These are phyloP conservation scores for Ptychochromis oligacanthus DNA, from an alignment of 2,113 vertebrate genomes.

Conservation along the genomic window DNA sequence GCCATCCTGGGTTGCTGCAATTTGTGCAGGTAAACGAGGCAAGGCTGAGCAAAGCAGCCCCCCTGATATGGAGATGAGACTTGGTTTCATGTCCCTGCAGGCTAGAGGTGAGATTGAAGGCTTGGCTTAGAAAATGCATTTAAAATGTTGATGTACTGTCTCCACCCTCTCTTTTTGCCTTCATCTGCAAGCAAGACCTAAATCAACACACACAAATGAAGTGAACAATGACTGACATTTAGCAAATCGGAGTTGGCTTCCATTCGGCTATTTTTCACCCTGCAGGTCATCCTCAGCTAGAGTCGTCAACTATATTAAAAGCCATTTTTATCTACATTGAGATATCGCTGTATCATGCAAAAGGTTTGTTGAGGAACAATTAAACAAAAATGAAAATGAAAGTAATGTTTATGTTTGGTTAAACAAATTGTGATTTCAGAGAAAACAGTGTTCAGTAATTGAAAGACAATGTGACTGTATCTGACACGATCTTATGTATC, in stretches of 20 bases:
- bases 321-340: neutral
- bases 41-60: constrained; percentile 23
- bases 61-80: constrained; percentile 48
- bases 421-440: neutral
- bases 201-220: constrained; percentile 52
- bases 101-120: constrained; percentile 42
- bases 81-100: constrained; percentile 17
- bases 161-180: constrained; percentile 2
- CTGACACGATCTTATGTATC: no score
- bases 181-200: constrained; percentile 36
- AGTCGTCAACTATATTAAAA: neutral
- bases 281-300: constrained; percentile 13
- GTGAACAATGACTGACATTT: constrained; percentile 39
- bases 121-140: constrained; percentile 43
- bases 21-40: constrained; percentile 48
- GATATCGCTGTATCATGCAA: neutral
- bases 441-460: neutral
- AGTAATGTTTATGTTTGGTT: neutral
- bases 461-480: no score
- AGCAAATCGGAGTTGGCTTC: constrained; percentile 40
- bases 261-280: constrained; percentile 20
- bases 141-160: constrained; percentile 39
- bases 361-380: neutral
- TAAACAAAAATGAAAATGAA: neutral
- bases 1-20: constrained; percentile 17